Conservation (phyloP, 2,113 vertebrate species). For the Bufo bufo region DNA sequence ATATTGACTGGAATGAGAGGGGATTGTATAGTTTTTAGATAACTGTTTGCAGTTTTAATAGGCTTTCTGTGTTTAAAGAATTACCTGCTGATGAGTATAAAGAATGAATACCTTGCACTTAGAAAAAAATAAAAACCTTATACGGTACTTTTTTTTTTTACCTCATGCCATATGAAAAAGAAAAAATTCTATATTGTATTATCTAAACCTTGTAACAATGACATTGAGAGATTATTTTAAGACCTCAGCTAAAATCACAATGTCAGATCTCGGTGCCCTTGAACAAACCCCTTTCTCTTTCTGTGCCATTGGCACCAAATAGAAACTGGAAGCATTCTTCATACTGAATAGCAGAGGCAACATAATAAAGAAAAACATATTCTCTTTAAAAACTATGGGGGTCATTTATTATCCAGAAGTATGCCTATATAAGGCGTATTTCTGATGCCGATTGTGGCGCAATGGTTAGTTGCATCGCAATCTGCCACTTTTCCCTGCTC, state of each 20-base stretch:
- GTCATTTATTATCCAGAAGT: too few relatives aligned
- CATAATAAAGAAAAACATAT: not conserved
- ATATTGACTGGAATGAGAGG: not conserved
- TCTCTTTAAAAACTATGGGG: too few relatives aligned
- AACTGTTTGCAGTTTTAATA: not conserved
- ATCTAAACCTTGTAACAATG: not conserved
- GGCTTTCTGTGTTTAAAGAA: not conserved
- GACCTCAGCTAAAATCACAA: not conserved
- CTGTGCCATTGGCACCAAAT: not conserved
- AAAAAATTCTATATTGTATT: not conserved
- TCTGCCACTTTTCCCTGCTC: too few relatives aligned
- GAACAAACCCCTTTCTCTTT: slow-evolving; percentile 7
- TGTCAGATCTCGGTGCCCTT: slow-evolving; percentile 22
- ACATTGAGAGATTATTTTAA: slow-evolving; percentile 20
- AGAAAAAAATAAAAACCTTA: not conserved
- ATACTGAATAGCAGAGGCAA: not conserved
- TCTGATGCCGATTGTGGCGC: too few relatives aligned
- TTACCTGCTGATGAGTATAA: not conserved
- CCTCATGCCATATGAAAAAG: not conserved
- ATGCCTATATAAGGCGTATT: too few relatives aligned
- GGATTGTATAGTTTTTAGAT: not conserved
- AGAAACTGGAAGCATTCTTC: not conserved
- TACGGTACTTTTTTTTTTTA: not conserved
- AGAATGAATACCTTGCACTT: not conserved
- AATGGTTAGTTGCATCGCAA: too few relatives aligned